Conservation (phyloP, 2,113 vertebrate species). For the Crotalus helleri region DNA sequence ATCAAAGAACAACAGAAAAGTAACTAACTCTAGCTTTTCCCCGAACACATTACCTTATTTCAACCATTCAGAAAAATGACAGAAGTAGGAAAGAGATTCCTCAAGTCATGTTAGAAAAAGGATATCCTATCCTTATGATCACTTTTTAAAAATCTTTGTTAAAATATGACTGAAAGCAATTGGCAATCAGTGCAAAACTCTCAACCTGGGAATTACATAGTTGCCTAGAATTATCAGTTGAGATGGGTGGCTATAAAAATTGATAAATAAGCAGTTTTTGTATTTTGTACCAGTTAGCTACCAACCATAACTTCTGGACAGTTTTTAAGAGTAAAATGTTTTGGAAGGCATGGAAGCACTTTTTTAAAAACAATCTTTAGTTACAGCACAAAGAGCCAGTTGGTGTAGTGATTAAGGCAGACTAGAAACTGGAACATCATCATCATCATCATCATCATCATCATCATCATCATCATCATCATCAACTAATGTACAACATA, state of each 20-base stretch:
- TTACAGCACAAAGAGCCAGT: too few species aligned
- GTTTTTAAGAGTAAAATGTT: not conserved
- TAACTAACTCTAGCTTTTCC: not conserved
- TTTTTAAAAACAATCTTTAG: too few species aligned
- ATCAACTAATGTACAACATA: too few species aligned
- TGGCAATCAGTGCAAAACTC: not conserved
- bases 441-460: too few species aligned
- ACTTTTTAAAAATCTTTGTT: not conserved
- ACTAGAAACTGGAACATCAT: too few species aligned
- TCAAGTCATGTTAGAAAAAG: not conserved
- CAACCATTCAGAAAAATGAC: not conserved
- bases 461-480: too few species aligned
- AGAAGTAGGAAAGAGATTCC: not conserved
- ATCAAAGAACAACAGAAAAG: not conserved
- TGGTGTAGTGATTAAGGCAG: too few species aligned
- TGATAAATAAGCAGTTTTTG: not conserved
- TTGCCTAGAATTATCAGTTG: not conserved
- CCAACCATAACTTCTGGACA: not conserved
- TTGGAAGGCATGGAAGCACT: too few species aligned
- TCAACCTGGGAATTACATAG: not conserved
- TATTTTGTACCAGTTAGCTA: not conserved
- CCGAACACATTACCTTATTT: not conserved
- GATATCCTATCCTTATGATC: not conserved
- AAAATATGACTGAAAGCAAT: not conserved
- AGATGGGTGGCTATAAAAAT: not conserved